Evolutionary conservation across 2,888 invertebrate genomes (phyloP), one percentile per base, ranked within the genome.

Genomic region (Hyposoter didymator): DNA sequence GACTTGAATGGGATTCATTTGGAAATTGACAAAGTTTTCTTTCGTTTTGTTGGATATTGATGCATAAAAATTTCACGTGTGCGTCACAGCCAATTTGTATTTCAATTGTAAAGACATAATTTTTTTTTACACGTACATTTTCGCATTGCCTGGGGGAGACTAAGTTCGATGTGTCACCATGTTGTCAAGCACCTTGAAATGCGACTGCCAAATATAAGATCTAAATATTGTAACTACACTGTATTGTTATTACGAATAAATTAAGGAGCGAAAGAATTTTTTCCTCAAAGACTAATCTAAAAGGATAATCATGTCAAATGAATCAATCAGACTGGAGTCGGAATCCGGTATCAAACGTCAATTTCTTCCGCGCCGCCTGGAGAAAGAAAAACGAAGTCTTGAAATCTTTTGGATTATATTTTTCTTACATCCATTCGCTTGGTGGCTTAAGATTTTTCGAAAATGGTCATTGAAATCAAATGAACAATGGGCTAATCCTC

Each of bases 211-310:
- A 22, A 39, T 32, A 47, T 64, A 19, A 75, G 47, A 75, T 64
- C 64, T 45, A 19, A 32, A 75, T 64, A 64, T 64, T 75, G 49
- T 47, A 64, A 75, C 14, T 45, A 74, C 35, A 35, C 10, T 64
- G 75, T 75, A 64, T 74, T 59, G 73, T 74, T 55, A 75, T 19
- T n/a, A 59, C 62, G 75, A 74, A 75, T 75, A 75, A 75, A 75
- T 59, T 52, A 1, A 49, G 39, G 39, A 59, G 19, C 35, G 10
- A 74, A 6, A 12, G 17, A 39, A 45, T 45, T 12, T 28, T 12
- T 35, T 49, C 17, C 22, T 39, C 43, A 59, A 43, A 6, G 28
- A 39, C n/a, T n/a, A n/a, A n/a, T n/a, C n/a, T n/a, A n/a, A n/a
- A n/a, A n/a, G n/a, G n/a, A n/a, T n/a, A 14, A 62, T 17, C 17